phyloP scores from a whole-genome alignment of 2,113 vertebrate genomes.

The Lethenteron reissneri region DNA sequence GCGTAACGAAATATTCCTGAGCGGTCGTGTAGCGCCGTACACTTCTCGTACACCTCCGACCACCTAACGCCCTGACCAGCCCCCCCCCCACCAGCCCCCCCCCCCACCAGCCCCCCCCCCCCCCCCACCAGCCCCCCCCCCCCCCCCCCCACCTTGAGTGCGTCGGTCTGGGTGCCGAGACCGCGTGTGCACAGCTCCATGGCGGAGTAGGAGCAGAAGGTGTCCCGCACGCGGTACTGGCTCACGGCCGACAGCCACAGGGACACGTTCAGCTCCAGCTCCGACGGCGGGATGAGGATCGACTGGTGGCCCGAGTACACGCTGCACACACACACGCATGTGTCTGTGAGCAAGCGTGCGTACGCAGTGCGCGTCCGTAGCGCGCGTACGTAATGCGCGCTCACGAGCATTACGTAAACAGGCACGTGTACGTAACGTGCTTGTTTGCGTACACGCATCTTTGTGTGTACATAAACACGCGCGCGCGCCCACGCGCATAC shows the following conservation, averaged over 20 bases:
- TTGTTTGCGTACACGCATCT: too few relatives aligned
- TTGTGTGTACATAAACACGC: too few relatives aligned
- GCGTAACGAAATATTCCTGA: too few relatives aligned
- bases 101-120: not conserved
- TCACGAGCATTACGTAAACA: too few relatives aligned
- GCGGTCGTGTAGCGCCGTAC: too few relatives aligned
- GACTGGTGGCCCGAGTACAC: conserved; percentile 6
- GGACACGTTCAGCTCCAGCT: not conserved
- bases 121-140: not conserved
- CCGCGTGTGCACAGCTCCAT: conserved; percentile 3
- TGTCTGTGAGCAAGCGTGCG: not conserved
- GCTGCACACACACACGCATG: not conserved
- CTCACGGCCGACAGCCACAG: not conserved
- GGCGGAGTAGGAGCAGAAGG: conserved; percentile 5
- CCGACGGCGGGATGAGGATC: conserved; percentile 1
- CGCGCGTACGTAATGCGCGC: too few relatives aligned
- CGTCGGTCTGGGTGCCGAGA: not conserved
- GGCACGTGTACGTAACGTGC: too few relatives aligned
- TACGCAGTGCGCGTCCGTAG: too few relatives aligned
- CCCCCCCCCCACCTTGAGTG: not conserved
- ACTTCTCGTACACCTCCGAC: too few relatives aligned
- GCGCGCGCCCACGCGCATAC: too few relatives aligned
- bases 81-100: not conserved
- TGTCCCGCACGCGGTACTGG: conserved; percentile 5
- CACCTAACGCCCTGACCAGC: too few relatives aligned